Percentiles rank a stretch among this genome's conserved stretches.
Evolutionary conservation across 2,888 invertebrate species (phyloP).

Genomic region (Pandemis cinnamomeana): DNA sequence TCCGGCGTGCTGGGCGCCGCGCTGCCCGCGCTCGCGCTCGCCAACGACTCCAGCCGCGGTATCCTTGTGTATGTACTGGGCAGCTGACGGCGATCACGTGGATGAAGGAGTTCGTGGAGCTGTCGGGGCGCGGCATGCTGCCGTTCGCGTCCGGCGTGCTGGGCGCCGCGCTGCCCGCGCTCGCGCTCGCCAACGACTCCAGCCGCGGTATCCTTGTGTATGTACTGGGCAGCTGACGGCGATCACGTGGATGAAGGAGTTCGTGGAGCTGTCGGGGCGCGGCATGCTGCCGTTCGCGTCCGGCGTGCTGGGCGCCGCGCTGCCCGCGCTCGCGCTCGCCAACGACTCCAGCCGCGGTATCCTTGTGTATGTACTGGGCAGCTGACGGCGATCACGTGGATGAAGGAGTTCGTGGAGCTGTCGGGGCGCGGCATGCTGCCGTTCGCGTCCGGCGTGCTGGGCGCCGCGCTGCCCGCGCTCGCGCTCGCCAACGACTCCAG

Average conservation of each 20-base stretch:
- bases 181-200: slow-evolving; percentile 92
- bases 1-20: slow-evolving; percentile 96
- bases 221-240: slow-evolving; percentile 93
- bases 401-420: slow-evolving; percentile 96
- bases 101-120: slow-evolving; percentile 96
- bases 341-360: slow-evolving; percentile 91
- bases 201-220: slow-evolving; percentile 90
- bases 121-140: slow-evolving; percentile 93
- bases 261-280: slow-evolving; percentile 93
- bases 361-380: slow-evolving; percentile 87
- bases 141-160: slow-evolving; percentile 96
- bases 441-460: slow-evolving; percentile 95
- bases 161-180: slow-evolving; percentile 95
- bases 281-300: slow-evolving; percentile 95
- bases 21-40: slow-evolving; percentile 95
- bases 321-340: slow-evolving; percentile 95
- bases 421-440: slow-evolving; percentile 94
- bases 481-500: slow-evolving; percentile 91
- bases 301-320: slow-evolving; percentile 94
- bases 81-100: slow-evolving; percentile 96
- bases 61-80: slow-evolving; percentile 86
- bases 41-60: slow-evolving; percentile 91
- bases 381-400: slow-evolving; percentile 97
- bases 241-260: slow-evolving; percentile 97
- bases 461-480: slow-evolving; percentile 96